These are phyloP conservation scores for Drosophila chauvacae DNA, from an alignment of 1,140 invertebrate genomes.

Conservation along the genomic window DNA sequence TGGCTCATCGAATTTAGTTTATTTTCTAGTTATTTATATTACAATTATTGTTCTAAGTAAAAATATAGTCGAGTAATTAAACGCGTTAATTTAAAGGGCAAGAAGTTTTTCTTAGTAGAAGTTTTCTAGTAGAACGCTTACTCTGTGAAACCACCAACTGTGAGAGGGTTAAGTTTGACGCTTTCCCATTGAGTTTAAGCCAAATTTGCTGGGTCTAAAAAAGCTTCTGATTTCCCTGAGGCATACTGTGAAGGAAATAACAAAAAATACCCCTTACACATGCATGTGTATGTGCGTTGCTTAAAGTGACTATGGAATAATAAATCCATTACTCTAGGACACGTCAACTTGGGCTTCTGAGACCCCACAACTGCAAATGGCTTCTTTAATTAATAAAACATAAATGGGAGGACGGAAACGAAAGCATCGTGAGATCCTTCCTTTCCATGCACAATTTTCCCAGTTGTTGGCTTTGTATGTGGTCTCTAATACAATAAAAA, in stretches of 20 bases:
- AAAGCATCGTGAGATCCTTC: neutral
- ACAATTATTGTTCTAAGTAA: neutral
- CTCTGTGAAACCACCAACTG: neutral
- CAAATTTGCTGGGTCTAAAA: neutral
- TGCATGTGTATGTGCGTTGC: neutral
- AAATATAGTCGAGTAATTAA: neutral
- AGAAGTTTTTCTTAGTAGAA: too few species aligned
- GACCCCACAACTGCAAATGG: conserved; percentile 10
- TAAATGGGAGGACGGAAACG: neutral
- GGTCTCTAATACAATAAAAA: too few species aligned
- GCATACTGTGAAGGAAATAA: neutral
- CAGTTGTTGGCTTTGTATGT: too few species aligned
- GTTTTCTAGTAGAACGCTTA: too few species aligned
- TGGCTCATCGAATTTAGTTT: neutral
- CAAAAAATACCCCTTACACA: neutral
- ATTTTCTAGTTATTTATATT: neutral
- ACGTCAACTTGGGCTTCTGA: conserved; percentile 1
- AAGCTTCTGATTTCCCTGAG: neutral
- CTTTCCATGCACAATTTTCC: neutral
- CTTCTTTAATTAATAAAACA: conserved; percentile 10
- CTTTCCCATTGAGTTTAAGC: neutral
- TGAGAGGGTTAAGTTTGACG: neutral
- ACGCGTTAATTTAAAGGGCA: neutral
- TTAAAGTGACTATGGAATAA: neutral
- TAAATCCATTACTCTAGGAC: neutral